Evolutionary conservation across 2,113 vertebrate species (phyloP).

Genomic region (Aix galericulata): DNA sequence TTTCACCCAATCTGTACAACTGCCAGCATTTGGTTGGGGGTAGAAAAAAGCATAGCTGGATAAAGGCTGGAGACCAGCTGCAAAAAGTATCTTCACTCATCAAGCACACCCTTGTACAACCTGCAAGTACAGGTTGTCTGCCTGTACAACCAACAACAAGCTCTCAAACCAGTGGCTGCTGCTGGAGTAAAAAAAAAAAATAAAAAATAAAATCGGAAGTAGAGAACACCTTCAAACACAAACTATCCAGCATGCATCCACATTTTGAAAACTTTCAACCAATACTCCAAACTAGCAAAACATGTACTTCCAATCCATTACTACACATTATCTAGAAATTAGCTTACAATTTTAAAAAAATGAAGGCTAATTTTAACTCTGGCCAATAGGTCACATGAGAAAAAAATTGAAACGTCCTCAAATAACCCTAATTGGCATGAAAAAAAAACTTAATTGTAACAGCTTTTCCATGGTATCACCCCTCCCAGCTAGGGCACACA

Average conservation of each 20-base stretch:
- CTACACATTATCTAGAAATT: not conserved
- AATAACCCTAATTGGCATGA: not conserved
- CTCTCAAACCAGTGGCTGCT: not conserved
- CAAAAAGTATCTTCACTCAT: not conserved
- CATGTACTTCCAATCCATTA: not conserved
- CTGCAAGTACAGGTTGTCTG: not conserved
- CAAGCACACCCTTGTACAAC: not conserved
- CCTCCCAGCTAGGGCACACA: not conserved
- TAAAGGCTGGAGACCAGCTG: not conserved
- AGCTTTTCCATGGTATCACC: not conserved
- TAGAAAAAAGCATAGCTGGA: not conserved
- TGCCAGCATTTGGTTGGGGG: not conserved
- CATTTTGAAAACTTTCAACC: not conserved
- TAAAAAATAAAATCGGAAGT: not conserved
- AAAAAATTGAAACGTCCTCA: not conserved
- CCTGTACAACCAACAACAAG: not conserved
- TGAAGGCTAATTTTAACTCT: not conserved
- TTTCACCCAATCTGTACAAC: not conserved
- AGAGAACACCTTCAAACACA: not conserved
- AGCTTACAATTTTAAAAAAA: not conserved
- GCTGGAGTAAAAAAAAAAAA: not conserved
- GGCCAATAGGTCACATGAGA: not conserved
- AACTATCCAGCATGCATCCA: not conserved
- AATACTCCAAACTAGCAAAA: not conserved
- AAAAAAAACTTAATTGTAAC: accelerated